Conservation (phyloP, 2,113 vertebrate genomes). For the Chlamydotis undulata region DNA sequence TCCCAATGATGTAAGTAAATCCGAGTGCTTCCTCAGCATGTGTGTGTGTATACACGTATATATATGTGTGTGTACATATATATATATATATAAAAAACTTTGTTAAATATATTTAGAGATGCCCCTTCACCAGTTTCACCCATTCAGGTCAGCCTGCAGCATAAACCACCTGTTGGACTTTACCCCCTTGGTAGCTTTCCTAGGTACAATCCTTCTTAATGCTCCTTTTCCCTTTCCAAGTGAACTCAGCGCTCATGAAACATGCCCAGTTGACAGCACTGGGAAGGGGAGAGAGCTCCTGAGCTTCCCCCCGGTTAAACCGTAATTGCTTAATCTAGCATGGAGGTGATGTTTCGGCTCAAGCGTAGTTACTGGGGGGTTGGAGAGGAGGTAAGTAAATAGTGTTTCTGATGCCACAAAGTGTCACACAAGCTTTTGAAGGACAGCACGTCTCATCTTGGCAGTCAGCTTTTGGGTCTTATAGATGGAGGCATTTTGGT, state of each 20-base stretch:
- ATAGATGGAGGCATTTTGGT: neutral
- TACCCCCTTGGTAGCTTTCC: neutral
- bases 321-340: neutral
- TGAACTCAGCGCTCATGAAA: conserved; percentile 30
- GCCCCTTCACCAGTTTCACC: neutral
- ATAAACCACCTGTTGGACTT: accelerated
- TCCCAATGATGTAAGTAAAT: conserved; percentile 97
- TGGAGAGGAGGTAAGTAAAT: neutral
- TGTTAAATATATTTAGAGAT: neutral
- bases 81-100: neutral
- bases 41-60: neutral
- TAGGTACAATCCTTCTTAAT: neutral
- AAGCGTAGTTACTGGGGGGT: neutral
- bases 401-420: neutral
- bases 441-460: neutral
- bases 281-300: neutral
- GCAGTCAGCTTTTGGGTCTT: neutral
- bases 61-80: neutral
- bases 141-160: neutral
- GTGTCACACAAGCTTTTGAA: neutral
- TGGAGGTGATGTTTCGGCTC: neutral
- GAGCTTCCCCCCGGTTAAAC: neutral
- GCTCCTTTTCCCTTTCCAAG: conserved; percentile 9
- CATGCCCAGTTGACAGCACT: neutral
- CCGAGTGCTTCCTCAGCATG: neutral